Conservation (phyloP, 1,140 invertebrate genomes). For the Macrotrachela quadricornifera region DNA sequence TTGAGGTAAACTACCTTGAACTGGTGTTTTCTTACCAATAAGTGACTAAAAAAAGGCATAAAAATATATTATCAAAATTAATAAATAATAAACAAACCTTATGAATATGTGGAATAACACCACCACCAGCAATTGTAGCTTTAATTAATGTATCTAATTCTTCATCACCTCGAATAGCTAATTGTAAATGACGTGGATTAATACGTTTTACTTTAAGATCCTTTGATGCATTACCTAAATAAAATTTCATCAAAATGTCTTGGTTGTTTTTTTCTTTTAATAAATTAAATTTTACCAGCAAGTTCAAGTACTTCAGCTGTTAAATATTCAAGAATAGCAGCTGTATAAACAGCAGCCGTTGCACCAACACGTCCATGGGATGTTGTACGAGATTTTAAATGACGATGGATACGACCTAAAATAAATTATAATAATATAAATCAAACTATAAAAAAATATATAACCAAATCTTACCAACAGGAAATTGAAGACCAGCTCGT, state of each 20-base stretch:
- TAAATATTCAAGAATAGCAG: constrained; percentile 94
- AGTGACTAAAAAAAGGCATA: too few species aligned
- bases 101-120: constrained; percentile 94
- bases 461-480: neutral
- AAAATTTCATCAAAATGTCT: too few species aligned
- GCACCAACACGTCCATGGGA: constrained; percentile 94
- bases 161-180: constrained; percentile 95
- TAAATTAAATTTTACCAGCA: constrained; percentile 37
- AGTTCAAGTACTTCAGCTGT: constrained; percentile 91
- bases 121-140: constrained; percentile 95
- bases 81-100: constrained; percentile 32
- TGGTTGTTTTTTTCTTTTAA: too few species aligned
- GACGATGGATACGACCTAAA: constrained; percentile 72
- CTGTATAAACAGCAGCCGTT: constrained; percentile 93
- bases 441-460: too few species aligned
- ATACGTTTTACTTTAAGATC: constrained; percentile 99
- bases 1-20: too few species aligned
- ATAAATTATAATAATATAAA: too few species aligned
- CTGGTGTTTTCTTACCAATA: too few species aligned
- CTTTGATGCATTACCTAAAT: constrained; percentile 70
- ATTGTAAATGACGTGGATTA: constrained; percentile 88
- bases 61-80: too few species aligned
- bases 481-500: constrained; percentile 69
- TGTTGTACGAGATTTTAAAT: constrained; percentile 91
- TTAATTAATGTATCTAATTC: constrained; percentile 97